Conservation (phyloP, 1,140 invertebrate genomes). For the Heliothis virescens region DNA sequence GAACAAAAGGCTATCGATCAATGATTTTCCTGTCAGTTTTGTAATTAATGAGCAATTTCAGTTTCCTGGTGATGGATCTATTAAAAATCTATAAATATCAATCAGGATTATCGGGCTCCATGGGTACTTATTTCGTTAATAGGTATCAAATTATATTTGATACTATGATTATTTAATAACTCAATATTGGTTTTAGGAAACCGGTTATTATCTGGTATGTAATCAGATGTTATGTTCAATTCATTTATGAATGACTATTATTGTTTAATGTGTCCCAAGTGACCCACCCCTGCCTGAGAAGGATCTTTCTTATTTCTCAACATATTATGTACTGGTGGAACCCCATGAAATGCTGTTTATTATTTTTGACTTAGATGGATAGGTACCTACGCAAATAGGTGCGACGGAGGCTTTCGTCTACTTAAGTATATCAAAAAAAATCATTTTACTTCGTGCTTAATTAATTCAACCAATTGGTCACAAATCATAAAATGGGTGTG, state of each 20-base stretch:
- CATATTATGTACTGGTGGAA: too few species aligned
- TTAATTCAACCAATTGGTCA: too few species aligned
- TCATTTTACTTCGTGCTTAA: too few species aligned
- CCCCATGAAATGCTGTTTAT: too few species aligned
- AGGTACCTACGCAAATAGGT: too few species aligned
- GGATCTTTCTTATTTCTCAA: too few species aligned
- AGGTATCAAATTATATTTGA: background rate
- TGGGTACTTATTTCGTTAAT: background rate
- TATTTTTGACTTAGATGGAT: too few species aligned
- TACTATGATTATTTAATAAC: conserved; percentile 1
- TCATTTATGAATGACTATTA: background rate
- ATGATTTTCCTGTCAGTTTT: conserved; percentile 22
- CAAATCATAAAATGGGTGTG: too few species aligned
- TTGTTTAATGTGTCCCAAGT: too few species aligned
- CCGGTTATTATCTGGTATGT: background rate
- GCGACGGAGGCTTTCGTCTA: too few species aligned
- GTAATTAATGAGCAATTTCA: background rate
- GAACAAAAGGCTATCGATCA: background rate
- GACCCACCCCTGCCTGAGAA: too few species aligned
- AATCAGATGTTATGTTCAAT: background rate
- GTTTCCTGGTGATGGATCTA: conserved; percentile 24
- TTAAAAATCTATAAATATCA: conserved; percentile 21
- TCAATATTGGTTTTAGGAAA: conserved; percentile 8
- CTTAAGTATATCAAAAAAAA: too few species aligned
- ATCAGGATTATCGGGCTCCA: background rate